Evolutionary conservation across 2,888 invertebrate genomes (phyloP).

Genomic region (Aethes cnicana): DNA sequence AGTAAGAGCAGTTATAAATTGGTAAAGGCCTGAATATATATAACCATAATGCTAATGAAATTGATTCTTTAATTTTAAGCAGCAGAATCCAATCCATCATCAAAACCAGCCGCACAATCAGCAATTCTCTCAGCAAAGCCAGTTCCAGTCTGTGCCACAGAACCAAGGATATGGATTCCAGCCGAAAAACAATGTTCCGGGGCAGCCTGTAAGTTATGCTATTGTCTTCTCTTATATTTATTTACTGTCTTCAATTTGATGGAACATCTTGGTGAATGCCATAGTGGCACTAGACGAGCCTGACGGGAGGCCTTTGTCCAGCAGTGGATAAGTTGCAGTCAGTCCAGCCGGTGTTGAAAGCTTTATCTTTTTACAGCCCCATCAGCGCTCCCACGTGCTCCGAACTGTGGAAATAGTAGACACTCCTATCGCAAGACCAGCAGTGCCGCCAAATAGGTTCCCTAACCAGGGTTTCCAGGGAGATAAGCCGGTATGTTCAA

Average conservation of each 20-base stretch:
- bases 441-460: constrained; percentile 34
- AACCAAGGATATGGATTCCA: constrained; percentile 39
- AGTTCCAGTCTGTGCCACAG: constrained; percentile 29
- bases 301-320: too few species aligned
- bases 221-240: not conserved
- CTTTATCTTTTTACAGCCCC: too few species aligned
- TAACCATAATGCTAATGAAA: too few species aligned
- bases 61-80: too few species aligned
- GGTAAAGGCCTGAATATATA: too few species aligned
- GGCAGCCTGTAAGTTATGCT: constrained; percentile 37
- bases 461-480: constrained; percentile 35
- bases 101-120: constrained; percentile 8
- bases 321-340: too few species aligned
- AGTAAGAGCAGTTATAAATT: too few species aligned
- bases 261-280: too few species aligned
- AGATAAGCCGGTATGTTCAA: constrained; percentile 48
- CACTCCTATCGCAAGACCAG: constrained; percentile 29
- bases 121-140: constrained; percentile 15
- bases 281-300: too few species aligned
- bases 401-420: constrained; percentile 50
- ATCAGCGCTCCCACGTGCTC: constrained; percentile 39
- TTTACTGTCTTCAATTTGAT: too few species aligned
- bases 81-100: not conserved
- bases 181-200: constrained; percentile 37
- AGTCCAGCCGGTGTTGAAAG: too few species aligned